These are phyloP conservation scores for Gastrophryne carolinensis DNA, from an alignment of 2,797 vertebrate species.

Conservation along the genomic window DNA sequence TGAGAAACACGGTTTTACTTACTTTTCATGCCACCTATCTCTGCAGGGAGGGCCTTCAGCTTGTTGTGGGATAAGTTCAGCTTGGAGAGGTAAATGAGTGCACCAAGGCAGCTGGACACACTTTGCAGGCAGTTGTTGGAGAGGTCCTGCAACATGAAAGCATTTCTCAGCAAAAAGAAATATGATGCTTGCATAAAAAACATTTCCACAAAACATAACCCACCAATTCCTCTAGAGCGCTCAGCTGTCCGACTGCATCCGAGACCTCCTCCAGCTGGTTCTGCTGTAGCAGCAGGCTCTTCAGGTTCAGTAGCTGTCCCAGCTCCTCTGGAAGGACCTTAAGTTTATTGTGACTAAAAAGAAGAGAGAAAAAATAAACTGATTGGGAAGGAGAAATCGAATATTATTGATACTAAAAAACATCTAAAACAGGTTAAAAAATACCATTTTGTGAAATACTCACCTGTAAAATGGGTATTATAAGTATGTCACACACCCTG, in stretches of 20 bases:
- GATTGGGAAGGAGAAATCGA: too few relatives aligned
- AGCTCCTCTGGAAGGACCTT: conserved; percentile 72
- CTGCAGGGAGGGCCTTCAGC: conserved; percentile 72
- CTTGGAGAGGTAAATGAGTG: conserved; percentile 66
- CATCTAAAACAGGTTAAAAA: too few relatives aligned
- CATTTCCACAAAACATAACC: conserved; percentile 58
- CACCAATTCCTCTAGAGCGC: conserved; percentile 79
- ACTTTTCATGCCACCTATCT: conserved; percentile 80
- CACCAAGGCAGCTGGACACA: conserved; percentile 71
- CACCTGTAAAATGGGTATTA: too few relatives aligned
- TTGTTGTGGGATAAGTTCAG: conserved; percentile 78
- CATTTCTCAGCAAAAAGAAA: too few relatives aligned
- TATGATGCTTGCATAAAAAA: too few relatives aligned
- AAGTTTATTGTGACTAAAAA: conserved; percentile 79
- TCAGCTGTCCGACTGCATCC: conserved; percentile 74
- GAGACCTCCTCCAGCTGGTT: conserved; percentile 76
- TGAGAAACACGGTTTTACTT: too few relatives aligned
- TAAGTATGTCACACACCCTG: too few relatives aligned
- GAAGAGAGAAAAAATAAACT: conserved; percentile 54
- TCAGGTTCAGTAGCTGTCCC: conserved; percentile 68
- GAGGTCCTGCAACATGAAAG: conserved; percentile 69
- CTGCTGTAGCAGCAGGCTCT: conserved; percentile 75
- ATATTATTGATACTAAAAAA: too few relatives aligned
- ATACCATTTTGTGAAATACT: too few relatives aligned
- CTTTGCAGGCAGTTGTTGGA: conserved; percentile 74